phyloP scores from a whole-genome alignment of 2,888 invertebrate species.

The Tenodera sinensis region DNA sequence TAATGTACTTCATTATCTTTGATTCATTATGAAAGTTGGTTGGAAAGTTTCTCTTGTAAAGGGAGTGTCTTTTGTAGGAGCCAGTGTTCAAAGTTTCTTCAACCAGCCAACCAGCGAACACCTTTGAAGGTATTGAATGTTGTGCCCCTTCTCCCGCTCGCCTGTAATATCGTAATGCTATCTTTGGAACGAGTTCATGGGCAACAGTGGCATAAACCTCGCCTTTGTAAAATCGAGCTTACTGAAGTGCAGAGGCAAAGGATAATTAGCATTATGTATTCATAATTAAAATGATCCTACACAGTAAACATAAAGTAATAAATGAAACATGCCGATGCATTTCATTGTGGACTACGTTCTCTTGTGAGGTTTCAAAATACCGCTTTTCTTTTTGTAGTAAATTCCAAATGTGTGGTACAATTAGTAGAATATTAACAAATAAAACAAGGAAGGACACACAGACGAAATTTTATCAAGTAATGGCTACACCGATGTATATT shows the following conservation, averaged over 20 bases:
- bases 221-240: background rate
- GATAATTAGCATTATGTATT: background rate
- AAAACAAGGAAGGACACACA: too few species aligned
- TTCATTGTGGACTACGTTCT: too few species aligned
- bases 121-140: conserved; percentile 15
- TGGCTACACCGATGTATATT: too few species aligned
- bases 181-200: conserved; percentile 1
- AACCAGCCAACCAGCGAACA: conserved; percentile 3
- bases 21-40: conserved; percentile 27
- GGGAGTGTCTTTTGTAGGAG: background rate
- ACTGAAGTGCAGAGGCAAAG: background rate
- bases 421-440: too few species aligned
- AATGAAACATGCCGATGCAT: too few species aligned
- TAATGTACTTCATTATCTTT: conserved; percentile 31
- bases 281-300: background rate
- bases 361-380: too few species aligned
- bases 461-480: too few species aligned
- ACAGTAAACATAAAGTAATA: background rate
- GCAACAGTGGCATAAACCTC: background rate
- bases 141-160: background rate
- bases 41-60: background rate
- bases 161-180: conserved; percentile 23
- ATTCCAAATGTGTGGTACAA: too few species aligned
- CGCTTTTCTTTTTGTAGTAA: too few species aligned
- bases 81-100: background rate